phyloP scores from a whole-genome alignment of 2,888 invertebrate species.

The Epistrophe eligans region DNA sequence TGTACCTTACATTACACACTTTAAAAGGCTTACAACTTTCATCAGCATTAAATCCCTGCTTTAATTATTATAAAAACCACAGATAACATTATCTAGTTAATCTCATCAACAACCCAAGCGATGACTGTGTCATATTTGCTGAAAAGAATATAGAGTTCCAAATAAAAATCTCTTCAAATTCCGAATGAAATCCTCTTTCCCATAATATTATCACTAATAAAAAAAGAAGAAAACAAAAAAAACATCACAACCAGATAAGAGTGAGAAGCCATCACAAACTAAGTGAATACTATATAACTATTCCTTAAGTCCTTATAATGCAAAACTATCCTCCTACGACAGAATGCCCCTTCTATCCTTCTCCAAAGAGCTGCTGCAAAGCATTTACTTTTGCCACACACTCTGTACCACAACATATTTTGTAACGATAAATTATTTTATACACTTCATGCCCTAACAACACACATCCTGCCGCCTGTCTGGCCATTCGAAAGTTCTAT shows the following conservation, averaged over 20 bases:
- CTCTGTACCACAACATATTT: slow-evolving; percentile 44
- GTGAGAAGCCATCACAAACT: not conserved
- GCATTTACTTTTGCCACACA: slow-evolving; percentile 42
- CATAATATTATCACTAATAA: slow-evolving; percentile 7
- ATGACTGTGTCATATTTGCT: not conserved
- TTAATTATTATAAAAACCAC: not conserved
- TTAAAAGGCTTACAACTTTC: not conserved
- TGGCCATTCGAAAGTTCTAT: slow-evolving; percentile 11
- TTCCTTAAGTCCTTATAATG: slow-evolving; percentile 10
- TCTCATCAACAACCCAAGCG: not conserved
- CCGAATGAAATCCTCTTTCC: slow-evolving; percentile 6
- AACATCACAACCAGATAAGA: not conserved
- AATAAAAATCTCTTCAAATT: slow-evolving; percentile 1
- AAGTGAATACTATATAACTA: slow-evolving; percentile 29
- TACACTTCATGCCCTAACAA: slow-evolving; percentile 6
- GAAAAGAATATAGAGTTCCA: not conserved
- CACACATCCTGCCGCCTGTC: slow-evolving; percentile 10
- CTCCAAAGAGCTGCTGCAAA: slow-evolving; percentile 19
- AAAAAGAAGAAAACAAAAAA: not conserved
- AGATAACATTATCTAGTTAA: slow-evolving; percentile 4
- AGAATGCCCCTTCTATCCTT: not conserved
- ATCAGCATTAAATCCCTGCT: not conserved
- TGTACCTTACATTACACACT: too few species aligned
- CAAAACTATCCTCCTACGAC: slow-evolving; percentile 20
- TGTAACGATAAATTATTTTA: slow-evolving; percentile 58